Evolutionary conservation across 2,888 invertebrate genomes (phyloP).

Genomic region (Miltochrista miniata): DNA sequence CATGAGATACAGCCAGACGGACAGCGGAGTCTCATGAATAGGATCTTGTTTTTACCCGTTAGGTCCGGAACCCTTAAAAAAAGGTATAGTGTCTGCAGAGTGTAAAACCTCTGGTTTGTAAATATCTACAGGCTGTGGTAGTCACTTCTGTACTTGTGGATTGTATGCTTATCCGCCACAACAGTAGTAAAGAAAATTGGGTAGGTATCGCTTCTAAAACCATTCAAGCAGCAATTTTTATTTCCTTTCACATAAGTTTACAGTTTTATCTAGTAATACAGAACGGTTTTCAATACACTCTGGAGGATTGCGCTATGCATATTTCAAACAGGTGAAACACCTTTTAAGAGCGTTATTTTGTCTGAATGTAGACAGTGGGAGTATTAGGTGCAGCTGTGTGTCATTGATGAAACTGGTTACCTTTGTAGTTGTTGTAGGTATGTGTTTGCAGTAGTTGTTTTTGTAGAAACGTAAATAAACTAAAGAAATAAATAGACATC

Average conservation of each 20-base stretch:
- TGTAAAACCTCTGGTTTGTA: too few species aligned
- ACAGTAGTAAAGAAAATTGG: background rate
- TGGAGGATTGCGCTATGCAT: slow-evolving; percentile 32
- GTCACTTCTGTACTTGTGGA: too few species aligned
- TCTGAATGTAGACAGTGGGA: slow-evolving; percentile 26
- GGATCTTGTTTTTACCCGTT: too few species aligned
- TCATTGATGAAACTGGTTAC: slow-evolving; percentile 1
- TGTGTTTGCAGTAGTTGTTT: background rate
- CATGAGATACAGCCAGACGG: too few species aligned
- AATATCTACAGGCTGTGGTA: too few species aligned
- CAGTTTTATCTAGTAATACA: slow-evolving; percentile 33
- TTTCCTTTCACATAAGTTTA: slow-evolving; percentile 32
- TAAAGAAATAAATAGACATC: too few species aligned
- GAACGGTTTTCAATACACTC: slow-evolving; percentile 26
- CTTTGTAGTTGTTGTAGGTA: background rate
- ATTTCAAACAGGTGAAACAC: slow-evolving; percentile 44
- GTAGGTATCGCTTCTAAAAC: slow-evolving; percentile 9
- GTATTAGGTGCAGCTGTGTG: slow-evolving; percentile 17
- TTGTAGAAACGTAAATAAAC: too few species aligned
- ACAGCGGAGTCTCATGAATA: too few species aligned
- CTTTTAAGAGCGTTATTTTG: slow-evolving; percentile 43
- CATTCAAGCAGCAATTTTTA: slow-evolving; percentile 27
- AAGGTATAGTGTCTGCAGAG: background rate
- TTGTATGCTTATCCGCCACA: too few species aligned
- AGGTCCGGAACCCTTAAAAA: background rate